Conservation (phyloP, 2,797 vertebrate species). For the Crenuchus spilurus region DNA sequence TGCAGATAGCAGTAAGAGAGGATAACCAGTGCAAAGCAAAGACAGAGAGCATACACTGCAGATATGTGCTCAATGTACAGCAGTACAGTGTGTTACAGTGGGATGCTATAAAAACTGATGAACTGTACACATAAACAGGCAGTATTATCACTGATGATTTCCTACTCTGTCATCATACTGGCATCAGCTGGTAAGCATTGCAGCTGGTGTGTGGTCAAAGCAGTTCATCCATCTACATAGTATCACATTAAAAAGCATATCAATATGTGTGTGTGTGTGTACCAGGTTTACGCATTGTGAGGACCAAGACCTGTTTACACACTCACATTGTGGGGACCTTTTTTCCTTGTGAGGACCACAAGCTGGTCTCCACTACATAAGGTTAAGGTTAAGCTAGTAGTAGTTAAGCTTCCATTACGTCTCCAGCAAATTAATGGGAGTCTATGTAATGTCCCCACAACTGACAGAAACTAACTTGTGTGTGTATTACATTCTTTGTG, state of each 20-base stretch:
- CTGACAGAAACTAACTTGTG: no score
- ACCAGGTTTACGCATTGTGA: no score
- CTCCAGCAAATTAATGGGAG: no score
- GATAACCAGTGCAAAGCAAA: not conserved
- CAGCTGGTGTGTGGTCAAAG: conserved; percentile 1
- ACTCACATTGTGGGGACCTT: no score
- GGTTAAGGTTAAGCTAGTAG: no score
- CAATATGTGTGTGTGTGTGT: not conserved
- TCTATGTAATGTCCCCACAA: no score
- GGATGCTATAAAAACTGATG: not conserved
- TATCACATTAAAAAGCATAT: conserved; percentile 5
- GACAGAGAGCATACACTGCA: not conserved
- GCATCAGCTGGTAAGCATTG: not conserved
- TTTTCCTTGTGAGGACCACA: no score
- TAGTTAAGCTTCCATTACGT: no score
- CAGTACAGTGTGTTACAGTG: not conserved
- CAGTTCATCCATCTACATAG: not conserved
- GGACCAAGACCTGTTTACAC: no score
- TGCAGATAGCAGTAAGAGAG: no score
- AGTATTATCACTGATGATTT: not conserved
- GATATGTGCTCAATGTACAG: no score
- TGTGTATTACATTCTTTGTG: not conserved
- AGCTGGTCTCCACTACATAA: no score
- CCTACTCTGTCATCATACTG: not conserved
- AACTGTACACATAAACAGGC: not conserved